Evolutionary conservation across 2,113 vertebrate species (phyloP).

Genomic region (Antigone vipio): DNA sequence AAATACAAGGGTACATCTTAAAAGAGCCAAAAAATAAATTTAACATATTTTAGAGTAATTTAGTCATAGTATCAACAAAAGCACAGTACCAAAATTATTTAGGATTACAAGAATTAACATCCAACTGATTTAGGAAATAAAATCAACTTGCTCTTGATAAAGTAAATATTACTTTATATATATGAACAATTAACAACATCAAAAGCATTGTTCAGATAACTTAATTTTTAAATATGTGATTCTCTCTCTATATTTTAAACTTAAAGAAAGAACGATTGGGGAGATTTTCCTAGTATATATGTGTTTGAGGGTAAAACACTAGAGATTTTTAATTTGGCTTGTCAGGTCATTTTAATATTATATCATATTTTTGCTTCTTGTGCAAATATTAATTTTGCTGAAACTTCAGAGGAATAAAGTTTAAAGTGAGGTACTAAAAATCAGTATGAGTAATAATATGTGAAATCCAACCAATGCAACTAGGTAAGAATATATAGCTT

Average conservation of each 20-base stretch:
- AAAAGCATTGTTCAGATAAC: constrained; percentile 53
- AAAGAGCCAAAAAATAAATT: constrained; percentile 47
- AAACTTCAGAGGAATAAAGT: constrained; percentile 17
- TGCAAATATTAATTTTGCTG: neutral
- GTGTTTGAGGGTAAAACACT: neutral
- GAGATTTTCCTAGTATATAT: constrained; percentile 21
- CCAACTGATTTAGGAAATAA: constrained; percentile 61
- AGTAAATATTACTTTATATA: constrained; percentile 46
- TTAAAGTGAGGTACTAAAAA: constrained; percentile 39
- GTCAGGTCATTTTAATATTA: neutral
- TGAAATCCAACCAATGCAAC: neutral
- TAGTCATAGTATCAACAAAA: constrained; percentile 34
- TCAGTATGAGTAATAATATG: neutral
- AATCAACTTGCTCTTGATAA: constrained; percentile 61
- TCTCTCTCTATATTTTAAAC: neutral
- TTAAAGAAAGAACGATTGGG: constrained; percentile 16
- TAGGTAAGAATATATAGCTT: neutral
- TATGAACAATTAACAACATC: constrained; percentile 43
- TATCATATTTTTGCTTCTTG: neutral
- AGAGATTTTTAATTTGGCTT: neutral
- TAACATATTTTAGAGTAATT: neutral
- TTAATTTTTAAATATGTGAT: constrained; percentile 37
- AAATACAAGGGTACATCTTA: constrained; percentile 21
- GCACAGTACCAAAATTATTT: constrained; percentile 53
- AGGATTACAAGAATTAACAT: constrained; percentile 45